A percentile compares a stretch with the other conserved stretches of the same genome.
Conservation (phyloP, 2,797 vertebrate genomes). For the Characodon lateralis region DNA sequence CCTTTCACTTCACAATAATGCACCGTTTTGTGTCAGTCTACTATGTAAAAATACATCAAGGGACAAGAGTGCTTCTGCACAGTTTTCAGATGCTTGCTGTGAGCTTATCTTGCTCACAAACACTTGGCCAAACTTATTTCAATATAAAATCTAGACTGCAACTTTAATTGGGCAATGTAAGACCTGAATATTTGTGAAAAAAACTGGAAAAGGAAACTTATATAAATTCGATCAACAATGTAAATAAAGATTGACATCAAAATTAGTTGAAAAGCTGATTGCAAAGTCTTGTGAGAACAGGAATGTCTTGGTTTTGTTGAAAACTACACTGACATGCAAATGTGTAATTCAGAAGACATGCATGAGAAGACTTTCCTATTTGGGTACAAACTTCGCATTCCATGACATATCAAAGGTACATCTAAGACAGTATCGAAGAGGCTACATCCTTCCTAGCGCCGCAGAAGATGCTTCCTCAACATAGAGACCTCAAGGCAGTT, state of each 20-base stretch:
- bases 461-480: neutral
- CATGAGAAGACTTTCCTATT: neutral
- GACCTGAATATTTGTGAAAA: neutral
- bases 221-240: neutral
- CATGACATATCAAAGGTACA: slow-evolving; percentile 3
- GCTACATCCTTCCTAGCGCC: slow-evolving; percentile 16
- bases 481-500: slow-evolving; percentile 1
- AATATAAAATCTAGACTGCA: neutral
- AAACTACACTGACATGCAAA: neutral
- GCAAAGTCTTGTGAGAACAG: neutral
- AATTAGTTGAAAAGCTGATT: neutral
- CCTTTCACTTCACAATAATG: neutral
- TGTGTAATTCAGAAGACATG: neutral
- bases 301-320: neutral
- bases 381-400: neutral
- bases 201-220: neutral
- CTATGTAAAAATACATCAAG: too few relatives aligned
- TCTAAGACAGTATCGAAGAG: slow-evolving; percentile 9
- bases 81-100: neutral
- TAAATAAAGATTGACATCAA: neutral
- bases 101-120: neutral
- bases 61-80: too few relatives aligned
- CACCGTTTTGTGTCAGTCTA: neutral
- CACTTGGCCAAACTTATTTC: neutral
- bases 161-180: neutral